Percentiles rank a stretch among this genome's conserved stretches.
phyloP scores from a whole-genome alignment of 1,140 invertebrate species.

The Dendroctonus ponderosae region DNA sequence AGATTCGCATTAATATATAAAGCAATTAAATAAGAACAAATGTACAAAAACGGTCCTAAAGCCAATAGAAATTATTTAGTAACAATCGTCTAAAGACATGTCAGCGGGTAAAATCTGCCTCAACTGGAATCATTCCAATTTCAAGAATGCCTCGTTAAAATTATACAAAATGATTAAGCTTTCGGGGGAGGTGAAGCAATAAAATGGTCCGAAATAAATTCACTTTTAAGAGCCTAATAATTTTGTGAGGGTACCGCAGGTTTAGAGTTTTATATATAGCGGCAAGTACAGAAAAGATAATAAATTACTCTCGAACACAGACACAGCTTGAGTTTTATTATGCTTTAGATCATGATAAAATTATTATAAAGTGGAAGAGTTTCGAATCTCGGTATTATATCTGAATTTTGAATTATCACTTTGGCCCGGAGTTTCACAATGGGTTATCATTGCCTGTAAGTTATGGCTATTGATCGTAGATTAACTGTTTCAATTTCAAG shows the following conservation, averaged over 20 bases:
- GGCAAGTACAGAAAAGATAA: conserved; percentile 9
- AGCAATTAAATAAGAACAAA: no score
- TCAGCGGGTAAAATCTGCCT: no score
- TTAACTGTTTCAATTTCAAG: no score
- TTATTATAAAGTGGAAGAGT: conserved; percentile 11
- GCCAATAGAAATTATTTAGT: no score
- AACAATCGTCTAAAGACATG: no score
- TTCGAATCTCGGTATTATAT: conserved; percentile 1
- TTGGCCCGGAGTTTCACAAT: no score
- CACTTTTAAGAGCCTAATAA: conserved; percentile 11
- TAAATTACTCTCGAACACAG: conserved; percentile 12
- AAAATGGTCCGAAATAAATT: conserved; percentile 7
- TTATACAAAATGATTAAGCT: conserved; percentile 10
- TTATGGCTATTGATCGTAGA: no score
- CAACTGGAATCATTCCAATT: no score
- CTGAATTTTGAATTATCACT: no score
- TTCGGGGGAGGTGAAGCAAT: conserved; percentile 6
- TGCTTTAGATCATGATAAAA: conserved; percentile 9
- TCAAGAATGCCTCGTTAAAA: not conserved
- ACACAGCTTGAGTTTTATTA: conserved; percentile 14
- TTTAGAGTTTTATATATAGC: conserved; percentile 12
- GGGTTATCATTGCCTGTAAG: no score
- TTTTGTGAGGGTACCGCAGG: conserved; percentile 8
- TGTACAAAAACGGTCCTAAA: no score
- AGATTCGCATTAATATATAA: no score